Evolutionary conservation across 2,113 vertebrate species (phyloP), one percentile per base, ranked within the genome.

Genomic region (Poecile atricapillus): DNA sequence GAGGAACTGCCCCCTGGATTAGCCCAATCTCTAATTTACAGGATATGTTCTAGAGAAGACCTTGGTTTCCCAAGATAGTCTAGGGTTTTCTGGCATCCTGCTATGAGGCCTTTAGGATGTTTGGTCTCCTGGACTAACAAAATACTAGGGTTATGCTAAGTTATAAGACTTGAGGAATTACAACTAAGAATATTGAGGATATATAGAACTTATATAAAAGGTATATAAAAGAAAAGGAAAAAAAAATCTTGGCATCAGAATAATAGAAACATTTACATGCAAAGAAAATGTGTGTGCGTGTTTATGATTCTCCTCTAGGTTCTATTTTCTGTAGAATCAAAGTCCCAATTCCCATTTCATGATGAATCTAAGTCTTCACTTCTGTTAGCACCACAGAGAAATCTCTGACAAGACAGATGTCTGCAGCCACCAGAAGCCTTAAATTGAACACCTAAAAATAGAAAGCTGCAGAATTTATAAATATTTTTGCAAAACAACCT

Each of bases 401-500:
- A 94, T 94, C 90, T 96, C 88, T 89, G 91, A 93, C 87, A 94
- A 96, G 93, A 89, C 91, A 95, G 93, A 95, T 93, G 91, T 91
- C 95, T 95, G 83, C 89, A 95, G 96, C 87, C 87, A 95, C 89
- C 78, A 94, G 84, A 87, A 97, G 88, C 83, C 83, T 75, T 86
- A 95, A 90, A 96, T 30, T 94, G 76, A 93, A 71, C 86, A 92
- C 28, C 94, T 87, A 92, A 95, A 97, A 93, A 94, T 94, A 92
- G 89, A 86, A 90, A 84, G 87, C 94, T 92, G 50, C 71, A 86
- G 87, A 83, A 96, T 82, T 87, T 92, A 89, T 85, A 94, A 92
- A 95, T 86, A 90, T 93, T 95, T 89, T 93, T 95, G 77, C 85
- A 93, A 95, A 97, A 84, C 83, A 79, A 81, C 93, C 90, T 93